A percentile compares a stretch with the other conserved stretches of the same genome.
Evolutionary conservation across 2,113 vertebrate species (phyloP).

Genomic region (Campylomormyrus tamandua): DNA sequence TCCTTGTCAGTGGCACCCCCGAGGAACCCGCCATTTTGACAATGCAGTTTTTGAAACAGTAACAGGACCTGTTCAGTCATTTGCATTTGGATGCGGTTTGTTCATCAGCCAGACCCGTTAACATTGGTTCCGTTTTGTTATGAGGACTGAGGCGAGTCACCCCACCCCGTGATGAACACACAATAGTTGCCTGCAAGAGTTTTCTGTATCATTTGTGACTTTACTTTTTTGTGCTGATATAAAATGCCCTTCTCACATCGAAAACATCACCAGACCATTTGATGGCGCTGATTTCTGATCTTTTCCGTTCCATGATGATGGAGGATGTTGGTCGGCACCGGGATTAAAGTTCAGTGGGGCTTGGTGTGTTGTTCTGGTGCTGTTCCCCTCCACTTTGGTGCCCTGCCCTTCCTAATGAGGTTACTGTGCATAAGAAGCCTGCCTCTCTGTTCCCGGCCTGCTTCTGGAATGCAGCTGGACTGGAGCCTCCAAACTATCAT

Average conservation of each 20-base stretch:
- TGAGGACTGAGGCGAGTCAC: not conserved
- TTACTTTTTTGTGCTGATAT: not conserved
- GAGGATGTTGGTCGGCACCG: not conserved
- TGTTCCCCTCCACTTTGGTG: not conserved
- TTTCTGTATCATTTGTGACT: not conserved
- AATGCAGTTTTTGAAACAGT: not conserved
- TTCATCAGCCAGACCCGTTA: not conserved
- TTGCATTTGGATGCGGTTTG: not conserved
- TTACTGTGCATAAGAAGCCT: not conserved
- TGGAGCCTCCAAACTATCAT: not conserved
- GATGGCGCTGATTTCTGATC: not conserved
- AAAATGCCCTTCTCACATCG: not conserved
- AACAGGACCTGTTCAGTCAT: not conserved
- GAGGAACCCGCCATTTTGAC: not conserved
- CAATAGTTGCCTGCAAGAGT: not conserved
- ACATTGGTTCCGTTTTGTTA: not conserved
- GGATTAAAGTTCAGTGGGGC: not conserved
- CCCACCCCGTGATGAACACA: not conserved
- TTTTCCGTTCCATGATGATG: not conserved
- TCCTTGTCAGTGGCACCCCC: not conserved
- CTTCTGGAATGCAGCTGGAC: not conserved
- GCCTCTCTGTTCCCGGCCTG: not conserved
- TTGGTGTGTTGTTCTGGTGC: not conserved
- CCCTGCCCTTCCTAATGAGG: not conserved
- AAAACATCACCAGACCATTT: not conserved